These are phyloP conservation scores for Diarsia mendica DNA, from an alignment of 2,888 invertebrate genomes.

Conservation along the genomic window DNA sequence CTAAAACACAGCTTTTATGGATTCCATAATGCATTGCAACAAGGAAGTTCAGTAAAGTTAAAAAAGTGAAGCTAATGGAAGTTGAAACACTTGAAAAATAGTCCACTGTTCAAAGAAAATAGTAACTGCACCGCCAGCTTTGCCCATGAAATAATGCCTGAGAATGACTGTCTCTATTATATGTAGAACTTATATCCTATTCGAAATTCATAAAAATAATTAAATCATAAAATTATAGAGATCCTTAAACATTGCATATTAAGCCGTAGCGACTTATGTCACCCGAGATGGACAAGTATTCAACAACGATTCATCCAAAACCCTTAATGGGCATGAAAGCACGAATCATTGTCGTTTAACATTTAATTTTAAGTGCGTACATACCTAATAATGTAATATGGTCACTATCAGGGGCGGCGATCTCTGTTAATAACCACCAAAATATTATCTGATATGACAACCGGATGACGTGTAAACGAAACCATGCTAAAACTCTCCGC, in stretches of 20 bases:
- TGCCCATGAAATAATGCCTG: neutral
- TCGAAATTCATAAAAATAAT: too few relatives aligned
- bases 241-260: neutral
- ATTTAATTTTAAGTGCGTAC: conserved; percentile 48
- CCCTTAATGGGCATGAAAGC: conserved; percentile 37
- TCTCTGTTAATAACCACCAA: conserved; percentile 78
- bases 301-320: conserved; percentile 21
- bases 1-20: neutral
- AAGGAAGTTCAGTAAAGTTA: neutral
- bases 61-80: neutral
- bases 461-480: conserved; percentile 77
- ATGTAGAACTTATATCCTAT: neutral
- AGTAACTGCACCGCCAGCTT: neutral
- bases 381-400: conserved; percentile 59
- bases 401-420: conserved; percentile 66
- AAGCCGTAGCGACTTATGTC: neutral
- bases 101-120: neutral
- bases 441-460: conserved; percentile 79
- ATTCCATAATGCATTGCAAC: neutral
- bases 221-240: neutral
- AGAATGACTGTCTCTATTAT: neutral
- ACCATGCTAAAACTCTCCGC: conserved; percentile 74
- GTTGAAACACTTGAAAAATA: neutral
- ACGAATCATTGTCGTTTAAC: conserved; percentile 37
- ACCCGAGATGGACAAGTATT: conserved; percentile 1